Conservation (phyloP, 1,140 invertebrate species). For the Hormaphis cornu region DNA sequence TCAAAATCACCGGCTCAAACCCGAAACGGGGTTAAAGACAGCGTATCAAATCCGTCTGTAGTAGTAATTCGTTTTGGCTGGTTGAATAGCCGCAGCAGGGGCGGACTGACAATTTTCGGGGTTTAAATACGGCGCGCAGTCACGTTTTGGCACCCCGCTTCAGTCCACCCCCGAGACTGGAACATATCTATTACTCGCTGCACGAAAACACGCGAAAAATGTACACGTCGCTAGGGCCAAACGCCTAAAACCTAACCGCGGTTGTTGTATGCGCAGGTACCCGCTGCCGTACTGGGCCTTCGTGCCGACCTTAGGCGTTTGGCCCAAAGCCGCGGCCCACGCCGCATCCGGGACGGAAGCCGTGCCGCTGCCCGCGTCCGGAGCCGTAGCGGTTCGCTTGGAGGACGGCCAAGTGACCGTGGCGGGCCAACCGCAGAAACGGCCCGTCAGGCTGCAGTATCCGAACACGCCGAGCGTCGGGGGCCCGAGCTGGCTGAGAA, state of each 20-base stretch:
- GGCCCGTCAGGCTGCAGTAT: neutral
- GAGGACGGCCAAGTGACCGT: neutral
- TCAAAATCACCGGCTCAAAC: too few relatives aligned
- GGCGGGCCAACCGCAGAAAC: too few relatives aligned
- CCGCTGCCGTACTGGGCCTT: conserved; percentile 26
- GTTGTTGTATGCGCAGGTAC: conserved; percentile 28
- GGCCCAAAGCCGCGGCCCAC: neutral
- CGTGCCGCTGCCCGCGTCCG: neutral
- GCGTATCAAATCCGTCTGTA: too few relatives aligned
- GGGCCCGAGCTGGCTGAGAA: conserved; percentile 12
- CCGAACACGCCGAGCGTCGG: conserved; percentile 5
- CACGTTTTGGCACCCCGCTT: too few relatives aligned
- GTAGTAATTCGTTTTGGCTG: too few relatives aligned
- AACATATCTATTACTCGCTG: too few relatives aligned
- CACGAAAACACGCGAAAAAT: neutral
- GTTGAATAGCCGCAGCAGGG: too few relatives aligned
- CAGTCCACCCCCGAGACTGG: too few relatives aligned
- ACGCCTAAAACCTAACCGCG: conserved; percentile 20
- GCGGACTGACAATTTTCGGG: too few relatives aligned
- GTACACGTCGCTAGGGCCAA: conserved; percentile 7
- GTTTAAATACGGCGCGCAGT: too few relatives aligned
- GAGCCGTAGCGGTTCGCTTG: neutral
- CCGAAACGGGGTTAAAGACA: too few relatives aligned
- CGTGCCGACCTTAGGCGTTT: conserved; percentile 20
- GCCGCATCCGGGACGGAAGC: neutral